Conservation (phyloP, 2,797 vertebrate species). For the Urosaurus nigricauda region DNA sequence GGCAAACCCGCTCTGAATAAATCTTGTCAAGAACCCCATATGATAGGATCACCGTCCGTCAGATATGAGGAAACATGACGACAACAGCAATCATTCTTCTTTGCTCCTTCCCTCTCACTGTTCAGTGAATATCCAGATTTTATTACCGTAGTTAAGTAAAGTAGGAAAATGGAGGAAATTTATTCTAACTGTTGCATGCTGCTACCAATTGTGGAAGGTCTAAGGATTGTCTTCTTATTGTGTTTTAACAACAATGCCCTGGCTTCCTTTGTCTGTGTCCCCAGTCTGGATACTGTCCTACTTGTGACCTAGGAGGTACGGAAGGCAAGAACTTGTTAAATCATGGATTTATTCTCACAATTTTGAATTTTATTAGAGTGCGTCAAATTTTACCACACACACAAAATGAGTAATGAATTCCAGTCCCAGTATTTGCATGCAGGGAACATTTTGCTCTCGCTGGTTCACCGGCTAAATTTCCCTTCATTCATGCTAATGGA, state of each 20-base stretch:
- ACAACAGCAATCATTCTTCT: neutral
- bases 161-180: neutral
- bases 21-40: too few species aligned
- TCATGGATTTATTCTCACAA: conserved; percentile 17
- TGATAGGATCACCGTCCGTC: too few species aligned
- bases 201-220: neutral
- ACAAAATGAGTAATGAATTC: neutral
- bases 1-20: too few species aligned
- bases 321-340: neutral
- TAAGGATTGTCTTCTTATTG: neutral
- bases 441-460: neutral
- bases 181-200: neutral
- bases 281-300: neutral
- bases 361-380: conserved; percentile 33
- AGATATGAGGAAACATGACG: too few species aligned
- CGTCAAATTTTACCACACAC: neutral
- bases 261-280: neutral
- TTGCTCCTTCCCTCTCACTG: neutral
- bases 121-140: neutral
- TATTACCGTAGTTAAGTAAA: neutral
- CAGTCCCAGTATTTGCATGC: neutral
- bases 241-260: neutral
- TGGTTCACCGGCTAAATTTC: conserved; percentile 41
- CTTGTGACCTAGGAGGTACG: neutral
- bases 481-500: conserved; percentile 57